phyloP scores from a whole-genome alignment of 2,888 invertebrate genomes.

The Brachyptera putata region DNA sequence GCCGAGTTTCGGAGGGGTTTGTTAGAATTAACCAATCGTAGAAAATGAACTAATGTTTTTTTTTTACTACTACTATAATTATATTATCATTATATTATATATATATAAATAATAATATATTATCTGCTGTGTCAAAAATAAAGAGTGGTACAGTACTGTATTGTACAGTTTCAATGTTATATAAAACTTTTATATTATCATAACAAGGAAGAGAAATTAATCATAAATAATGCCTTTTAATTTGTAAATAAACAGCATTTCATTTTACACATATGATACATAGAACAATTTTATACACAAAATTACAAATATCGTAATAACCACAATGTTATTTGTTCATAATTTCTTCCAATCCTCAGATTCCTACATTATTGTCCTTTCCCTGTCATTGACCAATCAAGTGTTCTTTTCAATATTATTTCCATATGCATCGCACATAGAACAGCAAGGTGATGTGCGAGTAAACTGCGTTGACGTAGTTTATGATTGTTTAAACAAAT shows the following conservation, averaged over 20 bases:
- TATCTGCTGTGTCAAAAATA: slow-evolving; percentile 20
- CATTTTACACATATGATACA: slow-evolving; percentile 23
- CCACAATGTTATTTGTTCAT: not conserved
- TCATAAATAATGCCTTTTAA: slow-evolving; percentile 45
- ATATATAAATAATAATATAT: slow-evolving; percentile 12
- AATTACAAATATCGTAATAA: too few relatives aligned
- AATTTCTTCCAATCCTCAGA: too few relatives aligned
- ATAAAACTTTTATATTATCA: slow-evolving; percentile 35
- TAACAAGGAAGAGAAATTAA: slow-evolving; percentile 34
- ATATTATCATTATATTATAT: slow-evolving; percentile 8
- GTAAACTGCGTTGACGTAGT: too few relatives aligned
- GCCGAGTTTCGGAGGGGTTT: not conserved
- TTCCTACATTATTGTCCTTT: too few relatives aligned
- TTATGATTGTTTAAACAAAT: too few relatives aligned
- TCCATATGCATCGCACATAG: too few relatives aligned
- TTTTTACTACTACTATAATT: slow-evolving; percentile 8
- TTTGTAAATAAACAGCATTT: slow-evolving; percentile 43
- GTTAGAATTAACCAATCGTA: slow-evolving; percentile 14
- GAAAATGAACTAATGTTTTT: slow-evolving; percentile 15
- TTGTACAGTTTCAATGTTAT: slow-evolving; percentile 36
- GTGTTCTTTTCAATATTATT: too few relatives aligned
- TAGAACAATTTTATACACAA: not conserved
- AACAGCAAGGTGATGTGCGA: too few relatives aligned
- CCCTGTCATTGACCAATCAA: too few relatives aligned
- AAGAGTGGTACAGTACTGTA: slow-evolving; percentile 19